Evolutionary conservation across 2,888 invertebrate genomes (phyloP), one percentile per base, ranked within the genome.

Genomic region (Lampropteryx suffumata): DNA sequence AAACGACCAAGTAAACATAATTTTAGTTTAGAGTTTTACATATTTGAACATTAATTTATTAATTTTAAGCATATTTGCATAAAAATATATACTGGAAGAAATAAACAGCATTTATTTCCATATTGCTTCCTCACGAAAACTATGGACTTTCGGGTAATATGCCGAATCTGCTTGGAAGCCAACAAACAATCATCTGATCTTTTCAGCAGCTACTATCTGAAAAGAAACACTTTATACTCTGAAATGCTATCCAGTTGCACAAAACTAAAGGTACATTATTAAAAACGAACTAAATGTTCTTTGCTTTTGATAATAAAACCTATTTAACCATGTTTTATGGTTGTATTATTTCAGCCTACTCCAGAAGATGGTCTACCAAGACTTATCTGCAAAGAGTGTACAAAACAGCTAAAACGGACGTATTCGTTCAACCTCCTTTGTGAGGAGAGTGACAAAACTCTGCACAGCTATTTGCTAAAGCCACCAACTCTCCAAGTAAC

Each of bases 211-310:
- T 82, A 69, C 61, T 80, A 79, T 62, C 52, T 64, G 26, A 86
- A 87, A 73, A 76, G 69, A 54, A 80, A 82, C 36, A 79, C 69
- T 49, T 65, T 79, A 21, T 88, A 82, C 51, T 65, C 75, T 43
- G 87, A 86, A 56, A 86, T 90, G 84, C 56, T 90, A 24, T 65
- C 73, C 13, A 67, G 62, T 42, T 88, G 83, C 55, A 89, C 88
- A 24, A 82, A 82, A 72, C 49, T 87, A 14, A 80, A 79, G 79
- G 89, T 89, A 73, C 44, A 49, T 57, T 9, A 26, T 13, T 4
- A 27, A 6, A 8, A 24, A n/a, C n/a, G n/a, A n/a, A 17, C 17
- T 17, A 4, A 17, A 17, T 17, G 4, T 17, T 17, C 17, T 17
- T 17, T 17, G 17, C 17, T 17, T n/a, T n/a, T n/a, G 4, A 4